Evolutionary conservation across 2,797 vertebrate genomes (phyloP).

Genomic region (Urocyon cinereoargenteus): DNA sequence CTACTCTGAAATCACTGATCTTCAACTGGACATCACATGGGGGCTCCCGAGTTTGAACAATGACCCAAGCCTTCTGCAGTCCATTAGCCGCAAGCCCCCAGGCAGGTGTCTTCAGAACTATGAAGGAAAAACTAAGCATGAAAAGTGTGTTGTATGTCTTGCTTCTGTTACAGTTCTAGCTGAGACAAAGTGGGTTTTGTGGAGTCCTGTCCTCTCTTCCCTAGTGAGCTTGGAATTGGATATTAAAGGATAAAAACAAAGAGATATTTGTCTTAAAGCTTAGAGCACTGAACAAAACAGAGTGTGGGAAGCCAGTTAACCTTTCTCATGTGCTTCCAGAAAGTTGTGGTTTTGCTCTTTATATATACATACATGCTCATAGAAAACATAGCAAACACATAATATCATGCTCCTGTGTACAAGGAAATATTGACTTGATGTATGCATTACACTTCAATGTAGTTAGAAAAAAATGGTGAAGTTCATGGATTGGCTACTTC

Average conservation of each 20-base stretch:
- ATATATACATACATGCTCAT: neutral
- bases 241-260: slow-evolving; percentile 93
- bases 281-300: slow-evolving; percentile 93
- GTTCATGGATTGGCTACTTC: slow-evolving; percentile 78
- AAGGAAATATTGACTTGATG: neutral
- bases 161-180: slow-evolving; percentile 83
- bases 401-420: neutral
- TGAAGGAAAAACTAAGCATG: slow-evolving; percentile 88
- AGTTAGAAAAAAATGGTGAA: slow-evolving; percentile 58
- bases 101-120: slow-evolving; percentile 87
- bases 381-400: neutral
- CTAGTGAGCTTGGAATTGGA: slow-evolving; percentile 91
- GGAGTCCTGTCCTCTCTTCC: slow-evolving; percentile 93
- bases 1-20: neutral
- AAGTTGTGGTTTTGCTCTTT: slow-evolving; percentile 74
- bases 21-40: neutral
- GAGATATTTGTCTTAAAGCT: slow-evolving; percentile 91
- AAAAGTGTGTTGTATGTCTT: slow-evolving; percentile 81
- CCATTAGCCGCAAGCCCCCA: slow-evolving; percentile 59
- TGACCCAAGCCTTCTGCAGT: neutral
- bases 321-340: slow-evolving; percentile 72
- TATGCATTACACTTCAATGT: neutral
- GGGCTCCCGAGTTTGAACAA: neutral
- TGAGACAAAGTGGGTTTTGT: slow-evolving; percentile 94
- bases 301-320: slow-evolving; percentile 87